Percentiles rank a stretch among this genome's conserved stretches.
Conservation (phyloP, 23 tunicate genomes). For the Corella eumyota region DNA sequence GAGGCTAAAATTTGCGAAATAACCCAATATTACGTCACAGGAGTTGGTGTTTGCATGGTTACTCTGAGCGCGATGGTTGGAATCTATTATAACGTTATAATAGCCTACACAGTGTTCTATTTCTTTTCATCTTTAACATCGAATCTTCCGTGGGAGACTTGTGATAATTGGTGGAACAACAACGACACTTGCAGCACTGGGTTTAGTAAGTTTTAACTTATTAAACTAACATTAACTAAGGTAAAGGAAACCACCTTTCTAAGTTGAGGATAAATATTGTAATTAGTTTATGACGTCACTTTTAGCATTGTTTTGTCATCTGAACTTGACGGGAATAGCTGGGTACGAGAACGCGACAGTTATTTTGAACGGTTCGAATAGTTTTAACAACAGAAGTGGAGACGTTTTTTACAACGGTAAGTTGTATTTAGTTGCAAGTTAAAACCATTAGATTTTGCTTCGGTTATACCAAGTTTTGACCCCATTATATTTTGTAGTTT, state of each 20-base stretch:
- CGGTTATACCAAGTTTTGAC: no score
- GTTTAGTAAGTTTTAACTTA: slow-evolving; percentile 23
- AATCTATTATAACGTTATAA: slow-evolving; percentile 93
- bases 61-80: slow-evolving; percentile 75
- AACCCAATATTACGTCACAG: no score
- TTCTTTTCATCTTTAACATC: slow-evolving; percentile 76
- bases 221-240: neutral
- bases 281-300: neutral
- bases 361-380: neutral
- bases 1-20: no score
- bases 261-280: neutral
- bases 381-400: neutral
- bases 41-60: slow-evolving; percentile 91
- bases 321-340: slow-evolving; percentile 8
- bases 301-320: neutral
- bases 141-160: slow-evolving; percentile 73
- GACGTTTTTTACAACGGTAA: no score
- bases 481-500: neutral
- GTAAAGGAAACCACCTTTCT: neutral
- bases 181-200: slow-evolving; percentile 31
- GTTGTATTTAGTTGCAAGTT: no score
- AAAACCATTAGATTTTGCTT: neutral
- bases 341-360: no score
- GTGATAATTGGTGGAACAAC: slow-evolving; percentile 92
- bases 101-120: slow-evolving; percentile 93